Evolutionary conservation across 1,140 invertebrate genomes (phyloP), one percentile per base, ranked within the genome.

Genomic region (Anoplolepis gracilipes): DNA sequence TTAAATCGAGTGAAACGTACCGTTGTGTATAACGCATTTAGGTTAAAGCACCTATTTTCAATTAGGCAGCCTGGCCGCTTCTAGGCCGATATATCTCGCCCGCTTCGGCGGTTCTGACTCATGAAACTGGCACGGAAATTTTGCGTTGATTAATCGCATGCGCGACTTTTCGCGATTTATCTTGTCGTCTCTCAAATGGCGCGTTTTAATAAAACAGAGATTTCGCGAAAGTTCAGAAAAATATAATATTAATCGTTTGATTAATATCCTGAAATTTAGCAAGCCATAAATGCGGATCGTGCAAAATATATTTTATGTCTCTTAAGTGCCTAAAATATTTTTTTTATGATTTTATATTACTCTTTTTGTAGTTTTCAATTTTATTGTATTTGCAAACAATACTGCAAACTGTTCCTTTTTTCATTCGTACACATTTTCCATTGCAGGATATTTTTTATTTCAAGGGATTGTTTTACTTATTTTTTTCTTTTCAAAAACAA

Each of bases 1-100:
- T 86, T 61, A 78, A 88, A 86, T 89, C 88, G 88, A 89, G 85
- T 84, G 85, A 88, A 88, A 89, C 88, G 76, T 49, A 46, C n/a
- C 87, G 73, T 36, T 69, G 75, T 73, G 69, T 77, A 75, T 76
- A 59, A 62, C 53, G 62, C 49, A 85, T 82, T 88, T 88, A 82
- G 78, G 78, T 82, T 82, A 72, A 82, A 82, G 78, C 78, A 82
- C 78, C 78, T 72, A 82, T 82, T 82, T 82, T 82, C 78, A 82
- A 82, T 82, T 82, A 82, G 78, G 67, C 78, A 25, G 67, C 78
- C 36, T 13, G 39, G 30, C 65, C 33, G 67, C 67, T 73, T 73
- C 16, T 16, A 59, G 67, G 78, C 78, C 78, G 78, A 82, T 82
- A 82, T 82, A 82, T 82, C 78, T 73, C 78, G 78, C 30, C 67